phyloP scores from a whole-genome alignment of 2,113 vertebrate species.

The Myanophis thanlyinensis region DNA sequence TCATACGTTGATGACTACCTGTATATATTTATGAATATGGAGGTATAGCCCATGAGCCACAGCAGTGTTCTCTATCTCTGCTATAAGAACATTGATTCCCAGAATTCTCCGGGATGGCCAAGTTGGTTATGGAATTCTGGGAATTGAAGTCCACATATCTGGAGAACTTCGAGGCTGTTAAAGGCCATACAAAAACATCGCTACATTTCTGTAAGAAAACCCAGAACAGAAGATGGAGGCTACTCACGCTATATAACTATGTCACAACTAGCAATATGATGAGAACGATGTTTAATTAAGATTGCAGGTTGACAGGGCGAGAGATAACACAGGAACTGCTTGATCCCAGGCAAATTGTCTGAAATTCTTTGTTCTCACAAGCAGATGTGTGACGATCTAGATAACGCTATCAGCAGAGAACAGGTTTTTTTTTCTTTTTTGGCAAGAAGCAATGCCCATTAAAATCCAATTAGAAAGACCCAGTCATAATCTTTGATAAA shows the following conservation, averaged over 20 bases:
- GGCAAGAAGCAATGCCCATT: constrained; percentile 3
- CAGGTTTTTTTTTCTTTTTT: neutral
- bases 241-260: neutral
- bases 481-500: constrained; percentile 15
- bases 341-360: constrained; percentile 2
- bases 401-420: constrained; percentile 11
- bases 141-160: neutral
- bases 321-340: neutral
- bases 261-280: neutral
- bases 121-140: neutral
- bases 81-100: neutral
- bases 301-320: neutral
- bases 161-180: neutral
- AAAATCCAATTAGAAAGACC: constrained; percentile 24
- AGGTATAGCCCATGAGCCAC: neutral
- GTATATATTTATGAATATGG: neutral
- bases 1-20: neutral
- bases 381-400: constrained; percentile 8
- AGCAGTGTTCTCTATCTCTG: neutral
- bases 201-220: neutral
- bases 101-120: neutral
- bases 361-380: constrained; percentile 2
- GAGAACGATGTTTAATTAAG: constrained; percentile 15
- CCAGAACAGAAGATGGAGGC: neutral
- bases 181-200: neutral